Conservation (phyloP, 2,888 invertebrate species). For the Lysandra bellargus region DNA sequence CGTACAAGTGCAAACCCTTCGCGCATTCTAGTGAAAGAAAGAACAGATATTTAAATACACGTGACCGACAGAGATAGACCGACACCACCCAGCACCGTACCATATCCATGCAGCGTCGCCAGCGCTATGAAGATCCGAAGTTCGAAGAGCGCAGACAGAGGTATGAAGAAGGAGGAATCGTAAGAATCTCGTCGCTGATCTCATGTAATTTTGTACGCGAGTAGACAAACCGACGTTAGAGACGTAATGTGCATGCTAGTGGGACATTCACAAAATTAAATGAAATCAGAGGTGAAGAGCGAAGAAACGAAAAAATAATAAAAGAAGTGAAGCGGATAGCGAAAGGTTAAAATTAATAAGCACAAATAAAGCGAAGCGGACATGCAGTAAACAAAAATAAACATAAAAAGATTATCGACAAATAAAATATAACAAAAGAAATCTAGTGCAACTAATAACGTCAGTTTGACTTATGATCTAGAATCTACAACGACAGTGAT, state of each 20-base stretch:
- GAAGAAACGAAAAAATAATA: constrained; percentile 50
- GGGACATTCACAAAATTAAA: constrained; percentile 73
- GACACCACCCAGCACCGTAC: constrained; percentile 71
- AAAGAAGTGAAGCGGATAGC: constrained; percentile 38
- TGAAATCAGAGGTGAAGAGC: constrained; percentile 72
- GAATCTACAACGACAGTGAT: not conserved
- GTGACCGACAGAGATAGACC: constrained; percentile 53
- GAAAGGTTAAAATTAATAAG: constrained; percentile 40
- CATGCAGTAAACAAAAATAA: constrained; percentile 47
- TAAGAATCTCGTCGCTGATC: constrained; percentile 78
- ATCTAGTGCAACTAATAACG: constrained; percentile 37
- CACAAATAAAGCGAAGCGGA: constrained; percentile 45
- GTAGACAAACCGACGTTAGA: constrained; percentile 54
- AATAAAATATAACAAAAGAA: constrained; percentile 13
- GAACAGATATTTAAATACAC: constrained; percentile 62
- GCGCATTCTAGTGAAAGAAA: constrained; percentile 84
- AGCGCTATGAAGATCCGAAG: constrained; percentile 58
- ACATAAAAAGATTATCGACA: constrained; percentile 34
- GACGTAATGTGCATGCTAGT: constrained; percentile 50
- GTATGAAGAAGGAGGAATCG: constrained; percentile 47
- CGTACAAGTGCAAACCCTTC: constrained; percentile 80
- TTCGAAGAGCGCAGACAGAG: constrained; percentile 56
- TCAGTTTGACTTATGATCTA: constrained; percentile 42
- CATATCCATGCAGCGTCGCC: constrained; percentile 74
- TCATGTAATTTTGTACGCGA: constrained; percentile 69